A percentile compares a stretch with the other conserved stretches of the same genome.
Evolutionary conservation across 2,113 vertebrate genomes (phyloP).

Genomic region (Pachypanchax playfairii): DNA sequence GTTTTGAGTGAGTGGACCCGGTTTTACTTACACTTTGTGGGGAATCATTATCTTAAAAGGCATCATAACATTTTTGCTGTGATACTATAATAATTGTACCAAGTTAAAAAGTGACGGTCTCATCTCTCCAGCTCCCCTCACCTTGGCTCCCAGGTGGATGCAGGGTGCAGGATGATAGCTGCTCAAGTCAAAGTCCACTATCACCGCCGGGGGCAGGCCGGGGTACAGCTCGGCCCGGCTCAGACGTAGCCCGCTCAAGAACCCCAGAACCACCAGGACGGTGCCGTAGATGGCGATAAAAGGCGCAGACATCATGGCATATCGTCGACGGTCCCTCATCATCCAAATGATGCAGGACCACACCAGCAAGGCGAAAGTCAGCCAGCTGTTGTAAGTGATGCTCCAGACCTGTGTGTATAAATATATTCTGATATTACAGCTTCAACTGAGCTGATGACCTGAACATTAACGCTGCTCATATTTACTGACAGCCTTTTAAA

Average conservation of each 20-base stretch:
- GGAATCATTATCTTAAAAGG: too few species aligned
- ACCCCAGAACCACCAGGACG: constrained; percentile 78
- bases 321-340: constrained; percentile 76
- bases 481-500: neutral
- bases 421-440: too few species aligned
- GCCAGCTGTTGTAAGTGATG: constrained; percentile 80
- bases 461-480: too few species aligned
- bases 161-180: constrained; percentile 74
- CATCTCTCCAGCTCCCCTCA: constrained; percentile 36
- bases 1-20: too few species aligned
- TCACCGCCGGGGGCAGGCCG: constrained; percentile 64
- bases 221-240: constrained; percentile 79
- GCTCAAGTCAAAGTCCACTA: constrained; percentile 81
- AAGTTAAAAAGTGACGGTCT: too few species aligned
- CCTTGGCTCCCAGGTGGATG: constrained; percentile 79
- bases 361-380: constrained; percentile 79
- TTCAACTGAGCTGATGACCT: too few species aligned
- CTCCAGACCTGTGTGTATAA: constrained; percentile 73
- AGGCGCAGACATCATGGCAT: constrained; percentile 84
- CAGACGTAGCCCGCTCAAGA: constrained; percentile 78
- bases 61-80: too few species aligned
- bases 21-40: too few species aligned
- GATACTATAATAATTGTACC: too few species aligned
- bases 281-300: constrained; percentile 83
- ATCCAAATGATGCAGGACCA: constrained; percentile 84